Percentiles rank a stretch among this genome's conserved stretches.
Conservation (phyloP, 2,113 vertebrate species). For the Pseudorectes ferrugineus region DNA sequence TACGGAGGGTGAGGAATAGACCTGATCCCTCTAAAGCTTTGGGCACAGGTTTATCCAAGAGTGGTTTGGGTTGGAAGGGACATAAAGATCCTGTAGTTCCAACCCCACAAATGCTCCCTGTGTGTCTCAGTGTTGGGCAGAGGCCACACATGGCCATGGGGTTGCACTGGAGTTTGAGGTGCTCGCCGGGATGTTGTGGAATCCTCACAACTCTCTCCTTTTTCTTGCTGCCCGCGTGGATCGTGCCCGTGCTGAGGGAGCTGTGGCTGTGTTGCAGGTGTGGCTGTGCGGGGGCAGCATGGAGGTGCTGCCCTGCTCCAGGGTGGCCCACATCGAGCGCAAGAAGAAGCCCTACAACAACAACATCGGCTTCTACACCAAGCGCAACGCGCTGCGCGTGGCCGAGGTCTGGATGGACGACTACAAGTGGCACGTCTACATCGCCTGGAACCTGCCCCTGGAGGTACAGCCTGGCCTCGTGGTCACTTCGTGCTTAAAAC, state of each 20-base stretch:
- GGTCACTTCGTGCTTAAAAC: fast-evolving
- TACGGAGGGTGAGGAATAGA: fast-evolving
- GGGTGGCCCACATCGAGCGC: constrained; percentile 93
- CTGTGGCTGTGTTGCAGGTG: constrained; percentile 70
- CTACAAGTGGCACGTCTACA: constrained; percentile 93
- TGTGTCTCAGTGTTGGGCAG: fast-evolving
- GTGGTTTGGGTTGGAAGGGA: background rate
- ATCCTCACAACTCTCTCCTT: background rate
- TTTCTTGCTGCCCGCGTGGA: fast-evolving
- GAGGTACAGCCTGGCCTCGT: constrained; percentile 71
- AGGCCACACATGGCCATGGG: background rate
- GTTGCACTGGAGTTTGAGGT: background rate
- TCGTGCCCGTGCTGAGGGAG: background rate
- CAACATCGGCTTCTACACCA: constrained; percentile 93
- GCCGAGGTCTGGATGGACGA: constrained; percentile 98
- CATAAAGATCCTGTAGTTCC: too few relatives aligned
- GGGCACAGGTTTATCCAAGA: background rate
- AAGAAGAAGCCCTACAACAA: constrained; percentile 95
- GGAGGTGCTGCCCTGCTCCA: constrained; percentile 95
- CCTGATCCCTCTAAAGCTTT: background rate
- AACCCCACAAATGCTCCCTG: background rate
- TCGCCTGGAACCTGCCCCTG: constrained; percentile 95
- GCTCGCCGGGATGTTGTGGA: fast-evolving
- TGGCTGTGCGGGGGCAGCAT: constrained; percentile 98
- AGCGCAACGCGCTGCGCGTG: constrained; percentile 91